Percentiles rank a stretch among this genome's conserved stretches.
These are phyloP conservation scores for Drosophila greeni DNA, from an alignment of 2,888 invertebrate genomes.

Conservation along the genomic window DNA sequence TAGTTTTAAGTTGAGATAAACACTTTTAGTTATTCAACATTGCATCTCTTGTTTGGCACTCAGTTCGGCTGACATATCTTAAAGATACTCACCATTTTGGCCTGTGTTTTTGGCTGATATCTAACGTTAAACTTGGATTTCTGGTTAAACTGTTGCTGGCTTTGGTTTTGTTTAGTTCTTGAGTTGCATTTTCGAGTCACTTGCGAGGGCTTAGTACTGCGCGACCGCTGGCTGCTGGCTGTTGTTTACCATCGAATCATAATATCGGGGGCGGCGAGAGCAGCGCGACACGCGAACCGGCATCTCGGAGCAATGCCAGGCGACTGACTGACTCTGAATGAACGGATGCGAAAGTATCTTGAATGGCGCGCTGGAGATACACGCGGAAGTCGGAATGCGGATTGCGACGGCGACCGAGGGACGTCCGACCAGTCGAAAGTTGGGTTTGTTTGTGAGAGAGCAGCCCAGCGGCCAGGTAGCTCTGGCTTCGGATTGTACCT, in stretches of 20 bases:
- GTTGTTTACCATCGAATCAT: constrained; percentile 35
- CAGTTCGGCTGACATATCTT: not conserved
- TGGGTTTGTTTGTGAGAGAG: constrained; percentile 64
- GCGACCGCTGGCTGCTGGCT: not conserved
- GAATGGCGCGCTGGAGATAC: constrained; percentile 41
- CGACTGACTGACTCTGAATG: constrained; percentile 56
- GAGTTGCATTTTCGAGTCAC: constrained; percentile 6
- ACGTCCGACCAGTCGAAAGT: constrained; percentile 68
- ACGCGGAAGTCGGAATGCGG: constrained; percentile 28
- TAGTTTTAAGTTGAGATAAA: not conserved
- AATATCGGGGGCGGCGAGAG: constrained; percentile 8
- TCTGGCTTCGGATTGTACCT: constrained; percentile 19
- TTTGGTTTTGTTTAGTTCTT: constrained; percentile 19
- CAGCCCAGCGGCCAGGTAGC: constrained; percentile 59
- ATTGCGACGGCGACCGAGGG: constrained; percentile 32
- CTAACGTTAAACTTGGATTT: constrained; percentile 1
- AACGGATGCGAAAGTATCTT: constrained; percentile 47
- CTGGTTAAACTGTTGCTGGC: not conserved
- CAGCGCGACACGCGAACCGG: constrained; percentile 61
- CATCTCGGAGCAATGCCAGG: constrained; percentile 66
- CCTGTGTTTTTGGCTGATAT: not conserved
- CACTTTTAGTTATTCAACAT: not conserved
- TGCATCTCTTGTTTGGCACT: not conserved
- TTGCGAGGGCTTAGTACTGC: constrained; percentile 4
- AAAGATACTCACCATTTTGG: constrained; percentile 38